phyloP scores from a whole-genome alignment of 92 coral and sea anemone species.

The Phenganax subtilis region DNA sequence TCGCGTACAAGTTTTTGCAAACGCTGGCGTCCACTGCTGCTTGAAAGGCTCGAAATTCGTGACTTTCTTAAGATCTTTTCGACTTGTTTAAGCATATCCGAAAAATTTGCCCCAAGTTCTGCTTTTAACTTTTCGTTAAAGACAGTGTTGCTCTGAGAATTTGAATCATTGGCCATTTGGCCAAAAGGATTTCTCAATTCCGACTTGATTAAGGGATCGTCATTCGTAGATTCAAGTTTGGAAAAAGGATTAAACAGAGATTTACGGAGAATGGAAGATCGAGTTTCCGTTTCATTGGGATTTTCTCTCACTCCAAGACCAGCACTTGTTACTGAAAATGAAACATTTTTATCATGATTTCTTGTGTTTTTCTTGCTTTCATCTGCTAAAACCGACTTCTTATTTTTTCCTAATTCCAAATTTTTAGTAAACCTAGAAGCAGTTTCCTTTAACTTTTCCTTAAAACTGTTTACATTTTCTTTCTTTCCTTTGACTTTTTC shows the following conservation, averaged over 20 bases:
- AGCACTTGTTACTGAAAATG: neutral
- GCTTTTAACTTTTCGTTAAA: neutral
- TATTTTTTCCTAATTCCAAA: neutral
- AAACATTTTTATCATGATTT: neutral
- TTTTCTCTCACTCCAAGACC: neutral
- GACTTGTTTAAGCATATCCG: slow-evolving; percentile 7
- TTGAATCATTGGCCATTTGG: neutral
- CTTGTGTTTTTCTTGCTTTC: no score
- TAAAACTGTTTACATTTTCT: neutral
- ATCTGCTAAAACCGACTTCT: neutral
- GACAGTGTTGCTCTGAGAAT: neutral
- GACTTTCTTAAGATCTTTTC: slow-evolving; percentile 4
- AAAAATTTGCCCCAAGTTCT: neutral
- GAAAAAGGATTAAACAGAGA: neutral
- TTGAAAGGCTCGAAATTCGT: slow-evolving; percentile 17
- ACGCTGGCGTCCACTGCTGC: neutral
- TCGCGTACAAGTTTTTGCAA: neutral
- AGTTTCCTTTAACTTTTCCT: neutral
- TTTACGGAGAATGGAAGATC: neutral
- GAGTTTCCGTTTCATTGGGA: neutral
- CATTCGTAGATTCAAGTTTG: neutral
- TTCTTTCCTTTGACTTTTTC: neutral
- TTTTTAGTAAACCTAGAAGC: neutral
- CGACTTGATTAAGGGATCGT: neutral
- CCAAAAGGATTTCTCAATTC: neutral